phyloP scores from a whole-genome alignment of 30 jellyfish, hydroid and myxozoan species.

The Kudoa iwatai region DNA sequence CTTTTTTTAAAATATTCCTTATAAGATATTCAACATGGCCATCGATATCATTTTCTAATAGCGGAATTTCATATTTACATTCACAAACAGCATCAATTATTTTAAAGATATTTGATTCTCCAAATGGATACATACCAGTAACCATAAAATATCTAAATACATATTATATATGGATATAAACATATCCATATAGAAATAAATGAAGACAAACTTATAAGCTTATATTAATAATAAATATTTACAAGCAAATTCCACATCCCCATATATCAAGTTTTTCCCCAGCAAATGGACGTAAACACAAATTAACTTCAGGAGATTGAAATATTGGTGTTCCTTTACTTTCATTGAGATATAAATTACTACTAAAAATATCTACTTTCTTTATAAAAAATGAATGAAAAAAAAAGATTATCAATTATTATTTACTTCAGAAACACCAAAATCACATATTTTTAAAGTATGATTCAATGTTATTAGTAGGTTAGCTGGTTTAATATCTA shows the following conservation, averaged over 20 bases:
- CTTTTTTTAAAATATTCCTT: too few relatives aligned
- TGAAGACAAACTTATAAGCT: neutral
- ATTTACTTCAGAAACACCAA: constrained; percentile 74
- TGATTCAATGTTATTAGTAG: constrained; percentile 17
- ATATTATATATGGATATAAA: neutral
- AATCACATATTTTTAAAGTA: constrained; percentile 37
- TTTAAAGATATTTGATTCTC: constrained; percentile 29
- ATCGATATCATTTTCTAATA: too few relatives aligned
- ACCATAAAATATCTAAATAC: constrained; percentile 8
- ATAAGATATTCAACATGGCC: too few relatives aligned
- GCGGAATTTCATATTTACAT: constrained; percentile 22
- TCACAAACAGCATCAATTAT: constrained; percentile 37
- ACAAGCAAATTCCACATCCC: constrained; percentile 55
- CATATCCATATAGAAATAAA: neutral
- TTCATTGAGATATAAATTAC: constrained; percentile 25
- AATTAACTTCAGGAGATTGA: constrained; percentile 69
- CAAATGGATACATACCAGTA: constrained; percentile 50
- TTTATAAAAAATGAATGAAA: neutral
- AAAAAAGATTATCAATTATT: neutral
- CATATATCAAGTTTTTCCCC: constrained; percentile 51
- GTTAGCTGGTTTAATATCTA: constrained; percentile 56
- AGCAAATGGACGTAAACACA: constrained; percentile 22
- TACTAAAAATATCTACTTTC: constrained; percentile 39
- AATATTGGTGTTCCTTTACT: constrained; percentile 80
- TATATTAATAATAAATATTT: constrained; percentile 1